These are phyloP conservation scores for Galendromus occidentalis DNA, from an alignment of 1,140 invertebrate species.

Conservation along the genomic window DNA sequence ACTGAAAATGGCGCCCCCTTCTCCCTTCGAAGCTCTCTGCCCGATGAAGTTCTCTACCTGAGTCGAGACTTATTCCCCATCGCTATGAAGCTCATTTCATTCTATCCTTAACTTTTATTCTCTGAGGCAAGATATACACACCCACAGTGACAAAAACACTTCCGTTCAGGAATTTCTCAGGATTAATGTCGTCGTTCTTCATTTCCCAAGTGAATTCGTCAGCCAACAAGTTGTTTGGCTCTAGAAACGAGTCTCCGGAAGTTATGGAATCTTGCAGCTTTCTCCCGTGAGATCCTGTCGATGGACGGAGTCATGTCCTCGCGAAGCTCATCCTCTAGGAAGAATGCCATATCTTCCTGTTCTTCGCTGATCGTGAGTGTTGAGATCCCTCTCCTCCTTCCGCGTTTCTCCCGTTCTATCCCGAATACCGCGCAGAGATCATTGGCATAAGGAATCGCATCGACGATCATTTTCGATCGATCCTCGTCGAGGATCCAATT, in stretches of 20 bases:
- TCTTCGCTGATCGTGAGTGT: too few relatives aligned
- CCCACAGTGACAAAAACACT: neutral
- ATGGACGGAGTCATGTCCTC: too few relatives aligned
- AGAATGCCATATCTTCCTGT: too few relatives aligned
- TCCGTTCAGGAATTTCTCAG: neutral
- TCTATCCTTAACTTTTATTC: too few relatives aligned
- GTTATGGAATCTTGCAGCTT: neutral
- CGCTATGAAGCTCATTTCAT: too few relatives aligned
- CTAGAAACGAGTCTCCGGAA: neutral
- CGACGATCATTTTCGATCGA: neutral
- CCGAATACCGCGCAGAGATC: neutral
- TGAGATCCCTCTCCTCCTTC: constrained; percentile 1
- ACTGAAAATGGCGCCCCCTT: too few relatives aligned
- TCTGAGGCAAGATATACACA: too few relatives aligned
- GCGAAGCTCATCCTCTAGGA: neutral
- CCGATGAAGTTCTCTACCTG: too few relatives aligned
- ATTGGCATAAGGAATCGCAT: neutral
- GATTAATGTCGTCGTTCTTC: too few relatives aligned
- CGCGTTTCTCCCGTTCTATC: neutral
- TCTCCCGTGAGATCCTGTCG: neutral
- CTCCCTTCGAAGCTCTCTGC: too few relatives aligned
- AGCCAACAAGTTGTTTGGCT: neutral
- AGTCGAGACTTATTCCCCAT: too few relatives aligned
- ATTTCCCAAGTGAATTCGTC: neutral
- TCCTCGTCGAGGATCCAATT: neutral